Conservation (phyloP, 2,888 invertebrate genomes). For the Cephus spinipes region DNA sequence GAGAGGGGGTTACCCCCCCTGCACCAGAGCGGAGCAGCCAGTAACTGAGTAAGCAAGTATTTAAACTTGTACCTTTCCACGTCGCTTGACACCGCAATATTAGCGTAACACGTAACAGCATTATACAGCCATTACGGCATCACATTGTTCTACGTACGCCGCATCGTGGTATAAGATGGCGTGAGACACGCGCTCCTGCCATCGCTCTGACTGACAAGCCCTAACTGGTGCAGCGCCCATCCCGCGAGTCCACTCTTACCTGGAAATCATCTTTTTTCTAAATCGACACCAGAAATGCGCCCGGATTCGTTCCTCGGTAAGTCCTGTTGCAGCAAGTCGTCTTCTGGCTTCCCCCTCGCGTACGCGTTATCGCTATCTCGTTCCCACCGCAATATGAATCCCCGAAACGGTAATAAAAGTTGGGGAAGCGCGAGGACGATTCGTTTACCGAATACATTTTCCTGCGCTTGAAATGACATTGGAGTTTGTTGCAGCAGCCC, state of each 20-base stretch:
- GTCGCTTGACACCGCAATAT: conserved; percentile 43
- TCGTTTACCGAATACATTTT: too few species aligned
- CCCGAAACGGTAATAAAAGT: too few species aligned
- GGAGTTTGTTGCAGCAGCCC: conserved; percentile 21
- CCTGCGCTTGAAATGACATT: neutral
- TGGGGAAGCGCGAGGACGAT: too few species aligned
- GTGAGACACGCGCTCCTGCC: conserved; percentile 50
- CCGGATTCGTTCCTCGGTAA: too few species aligned
- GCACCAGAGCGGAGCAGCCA: too few species aligned
- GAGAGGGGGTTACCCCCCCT: too few species aligned
- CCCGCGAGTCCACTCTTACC: neutral
- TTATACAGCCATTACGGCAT: conserved; percentile 51
- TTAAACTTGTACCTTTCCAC: conserved; percentile 35
- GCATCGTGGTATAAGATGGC: conserved; percentile 36
- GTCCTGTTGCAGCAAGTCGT: neutral
- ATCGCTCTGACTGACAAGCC: conserved; percentile 49
- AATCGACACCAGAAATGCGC: too few species aligned
- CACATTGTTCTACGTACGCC: conserved; percentile 37
- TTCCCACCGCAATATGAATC: too few species aligned
- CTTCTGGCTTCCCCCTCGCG: conserved; percentile 3
- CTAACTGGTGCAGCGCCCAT: conserved; percentile 37
- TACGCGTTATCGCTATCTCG: too few species aligned
- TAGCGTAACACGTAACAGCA: conserved; percentile 35
- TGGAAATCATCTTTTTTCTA: neutral
- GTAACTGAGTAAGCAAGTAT: too few species aligned